Percentiles rank a stretch among this genome's conserved stretches.
These are phyloP conservation scores for Coelinius sp. DNA, from an alignment of 2,888 invertebrate species.

Conservation along the genomic window DNA sequence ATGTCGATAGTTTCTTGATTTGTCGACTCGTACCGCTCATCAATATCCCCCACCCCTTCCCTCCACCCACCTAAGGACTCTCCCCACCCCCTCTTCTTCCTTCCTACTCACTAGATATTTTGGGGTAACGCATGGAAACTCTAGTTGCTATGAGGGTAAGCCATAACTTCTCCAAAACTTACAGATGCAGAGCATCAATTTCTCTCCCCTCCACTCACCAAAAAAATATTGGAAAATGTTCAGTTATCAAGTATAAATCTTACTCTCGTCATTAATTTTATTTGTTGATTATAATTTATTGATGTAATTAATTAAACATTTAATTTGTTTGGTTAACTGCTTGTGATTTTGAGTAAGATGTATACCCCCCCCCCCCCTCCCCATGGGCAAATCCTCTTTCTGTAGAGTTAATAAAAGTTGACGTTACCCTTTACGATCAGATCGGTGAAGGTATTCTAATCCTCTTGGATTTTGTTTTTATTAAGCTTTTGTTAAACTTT, in stretches of 20 bases:
- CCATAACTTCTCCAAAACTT: constrained; percentile 43
- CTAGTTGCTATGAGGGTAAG: constrained; percentile 40
- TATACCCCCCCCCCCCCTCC: not conserved
- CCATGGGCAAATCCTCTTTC: not conserved
- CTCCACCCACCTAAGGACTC: constrained; percentile 25
- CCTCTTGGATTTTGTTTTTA: constrained; percentile 2
- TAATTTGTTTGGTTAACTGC: not conserved
- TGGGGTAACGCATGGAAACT: constrained; percentile 54
- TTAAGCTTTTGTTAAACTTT: not conserved
- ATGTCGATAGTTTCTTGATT: constrained; percentile 72
- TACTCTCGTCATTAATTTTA: too few species aligned
- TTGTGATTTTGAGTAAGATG: not conserved
- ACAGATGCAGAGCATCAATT: constrained; percentile 51
- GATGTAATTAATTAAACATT: not conserved
- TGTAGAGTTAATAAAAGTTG: constrained; percentile 11
- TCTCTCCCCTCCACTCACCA: not conserved
- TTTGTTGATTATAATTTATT: not conserved
- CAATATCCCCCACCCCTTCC: constrained; percentile 58
- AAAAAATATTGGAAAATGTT: constrained; percentile 31
- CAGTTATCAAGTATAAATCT: not conserved
- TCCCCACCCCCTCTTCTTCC: constrained; percentile 49
- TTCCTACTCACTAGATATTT: constrained; percentile 55
- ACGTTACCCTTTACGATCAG: constrained; percentile 24
- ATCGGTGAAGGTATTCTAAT: too few species aligned
- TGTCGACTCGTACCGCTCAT: constrained; percentile 69